Evolutionary conservation across 1,140 invertebrate species (phyloP), one percentile per base, ranked within the genome.

Genomic region (Drosophila setifemur): DNA sequence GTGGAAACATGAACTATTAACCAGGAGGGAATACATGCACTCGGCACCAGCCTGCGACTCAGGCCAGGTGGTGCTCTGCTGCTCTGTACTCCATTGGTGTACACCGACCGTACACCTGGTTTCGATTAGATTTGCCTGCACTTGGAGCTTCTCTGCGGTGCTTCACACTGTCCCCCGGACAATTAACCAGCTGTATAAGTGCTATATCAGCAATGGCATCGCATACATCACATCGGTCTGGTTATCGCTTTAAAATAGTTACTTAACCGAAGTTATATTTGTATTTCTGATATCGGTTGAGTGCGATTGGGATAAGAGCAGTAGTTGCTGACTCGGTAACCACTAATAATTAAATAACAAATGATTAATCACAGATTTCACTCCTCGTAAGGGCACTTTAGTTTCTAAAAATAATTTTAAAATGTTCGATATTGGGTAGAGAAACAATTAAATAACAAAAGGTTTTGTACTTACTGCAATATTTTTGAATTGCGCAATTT

Each of bases 81-180:
- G 45, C 29, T 12, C 39, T 16, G 33, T 42, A n/a, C n/a, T n/a
- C n/a, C n/a, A n/a, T n/a, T n/a, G n/a, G n/a, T n/a, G n/a, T n/a
- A n/a, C n/a, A n/a, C n/a, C n/a, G n/a, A n/a, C n/a, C n/a, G n/a
- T n/a, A n/a, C n/a, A 50, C 31, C 48, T 39, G 19, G 18, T 11
- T 23, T 11, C 57, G 57, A 61, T 61, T 61, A 61, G 57, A 61
- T 61, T 58, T 43, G 43, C 26, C 28, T 58, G 57, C 25, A 55
- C 35, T 60, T 29, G 35, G 23, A 53, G 54, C 45, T 28, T 37
- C 23, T n/a, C 33, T 60, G 55, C 37, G 16, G 29, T 8, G 48
- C 54, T 9, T 31, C 11, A 31, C 21, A 23, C 21, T 23, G 5
- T 3, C 5, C 2, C n/a, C 29, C 29, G 29, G 29, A 2, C 55